Evolutionary conservation across 2,888 invertebrate genomes (phyloP).

Genomic region (Lordiphosa fenestrarum): DNA sequence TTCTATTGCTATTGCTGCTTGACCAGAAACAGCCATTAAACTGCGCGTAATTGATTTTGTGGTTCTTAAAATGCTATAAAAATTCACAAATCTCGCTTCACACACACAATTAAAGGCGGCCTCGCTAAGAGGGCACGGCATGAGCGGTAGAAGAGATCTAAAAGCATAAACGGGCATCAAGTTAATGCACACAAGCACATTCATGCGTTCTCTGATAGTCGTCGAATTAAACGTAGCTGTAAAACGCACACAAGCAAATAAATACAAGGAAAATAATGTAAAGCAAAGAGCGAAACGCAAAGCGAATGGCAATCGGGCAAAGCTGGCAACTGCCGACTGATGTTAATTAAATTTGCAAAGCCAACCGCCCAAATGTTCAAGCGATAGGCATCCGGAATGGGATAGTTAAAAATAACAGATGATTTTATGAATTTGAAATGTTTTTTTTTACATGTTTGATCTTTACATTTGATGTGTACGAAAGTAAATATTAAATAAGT

Average conservation of each 20-base stretch:
- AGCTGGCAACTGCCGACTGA: slow-evolving; percentile 32
- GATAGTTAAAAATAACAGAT: background rate
- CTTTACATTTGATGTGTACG: too few species aligned
- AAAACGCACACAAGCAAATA: slow-evolving; percentile 19
- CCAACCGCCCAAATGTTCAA: slow-evolving; percentile 3
- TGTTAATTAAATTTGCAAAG: slow-evolving; percentile 53
- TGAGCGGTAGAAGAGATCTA: slow-evolving; percentile 1
- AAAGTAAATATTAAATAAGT: too few species aligned
- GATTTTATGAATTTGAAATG: background rate
- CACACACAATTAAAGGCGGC: slow-evolving; percentile 34
- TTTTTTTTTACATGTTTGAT: background rate
- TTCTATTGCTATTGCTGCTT: slow-evolving; percentile 8
- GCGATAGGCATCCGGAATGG: background rate
- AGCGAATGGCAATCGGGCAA: slow-evolving; percentile 27
- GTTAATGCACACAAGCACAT: slow-evolving; percentile 20
- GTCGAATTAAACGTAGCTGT: slow-evolving; percentile 34
- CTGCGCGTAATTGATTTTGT: slow-evolving; percentile 50
- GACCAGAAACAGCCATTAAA: slow-evolving; percentile 38
- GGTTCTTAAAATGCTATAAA: slow-evolving; percentile 52
- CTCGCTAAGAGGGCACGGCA: background rate
- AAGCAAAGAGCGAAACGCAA: slow-evolving; percentile 35
- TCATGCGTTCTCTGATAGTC: background rate
- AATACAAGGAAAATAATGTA: slow-evolving; percentile 39
- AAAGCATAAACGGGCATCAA: slow-evolving; percentile 29
- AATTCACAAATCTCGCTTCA: slow-evolving; percentile 46